A percentile compares a stretch with the other conserved stretches of the same genome.
These are phyloP conservation scores for Emys orbicularis DNA, from an alignment of 2,797 vertebrate species.

Conservation along the genomic window DNA sequence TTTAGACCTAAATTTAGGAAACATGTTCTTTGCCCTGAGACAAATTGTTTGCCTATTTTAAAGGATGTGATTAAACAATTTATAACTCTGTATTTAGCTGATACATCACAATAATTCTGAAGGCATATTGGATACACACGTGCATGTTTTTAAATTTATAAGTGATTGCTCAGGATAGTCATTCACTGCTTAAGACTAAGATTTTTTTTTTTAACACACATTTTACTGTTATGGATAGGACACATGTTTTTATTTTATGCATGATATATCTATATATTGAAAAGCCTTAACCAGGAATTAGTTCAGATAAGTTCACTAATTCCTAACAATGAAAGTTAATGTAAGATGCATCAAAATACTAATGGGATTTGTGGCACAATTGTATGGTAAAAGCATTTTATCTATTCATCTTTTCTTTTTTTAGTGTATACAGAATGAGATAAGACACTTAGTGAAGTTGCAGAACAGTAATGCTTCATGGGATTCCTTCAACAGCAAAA, in stretches of 20 bases:
- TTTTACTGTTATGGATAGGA: conserved; percentile 5
- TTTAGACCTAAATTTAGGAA: not conserved
- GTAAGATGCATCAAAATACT: not conserved
- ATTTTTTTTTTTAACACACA: conserved; percentile 37
- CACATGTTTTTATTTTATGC: conserved; percentile 34
- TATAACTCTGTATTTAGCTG: not conserved
- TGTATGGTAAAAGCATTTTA: not conserved
- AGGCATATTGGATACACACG: not conserved
- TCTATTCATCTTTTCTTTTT: conserved; percentile 11
- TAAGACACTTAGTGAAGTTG: conserved; percentile 90
- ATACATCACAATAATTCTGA: not conserved
- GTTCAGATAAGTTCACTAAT: not conserved
- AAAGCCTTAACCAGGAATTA: not conserved
- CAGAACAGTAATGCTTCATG: conserved; percentile 78
- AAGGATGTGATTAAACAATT: not conserved
- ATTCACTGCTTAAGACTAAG: conserved; percentile 53
- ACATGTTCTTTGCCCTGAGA: not conserved
- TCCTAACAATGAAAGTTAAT: not conserved
- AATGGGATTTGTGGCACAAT: fast-evolving
- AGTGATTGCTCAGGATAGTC: not conserved
- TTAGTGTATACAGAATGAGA: conserved; percentile 95
- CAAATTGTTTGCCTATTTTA: not conserved
- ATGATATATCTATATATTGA: conserved; percentile 47
- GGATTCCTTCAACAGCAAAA: conserved; percentile 40
- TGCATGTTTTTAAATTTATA: conserved; percentile 34